A percentile compares a stretch with the other conserved stretches of the same genome.
Evolutionary conservation across 2,888 invertebrate species (phyloP).

Genomic region (Chrysomela aeneicollis): DNA sequence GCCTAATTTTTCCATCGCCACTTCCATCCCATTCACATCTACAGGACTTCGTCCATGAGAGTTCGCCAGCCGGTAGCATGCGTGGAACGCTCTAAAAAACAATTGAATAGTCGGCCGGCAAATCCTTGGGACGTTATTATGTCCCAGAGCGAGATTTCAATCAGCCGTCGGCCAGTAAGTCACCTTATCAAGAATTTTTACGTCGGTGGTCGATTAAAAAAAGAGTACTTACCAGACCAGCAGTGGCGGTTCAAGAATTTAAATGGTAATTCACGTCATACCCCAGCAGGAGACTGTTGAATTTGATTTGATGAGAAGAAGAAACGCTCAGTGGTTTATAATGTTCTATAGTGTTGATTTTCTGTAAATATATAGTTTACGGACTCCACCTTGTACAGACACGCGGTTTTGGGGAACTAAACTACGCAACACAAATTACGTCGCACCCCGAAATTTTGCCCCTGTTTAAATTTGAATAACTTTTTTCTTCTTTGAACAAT

Average conservation of each 20-base stretch:
- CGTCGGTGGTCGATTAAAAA: conserved; percentile 4
- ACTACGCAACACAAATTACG: too few species aligned
- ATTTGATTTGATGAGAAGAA: background rate
- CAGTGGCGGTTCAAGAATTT: background rate
- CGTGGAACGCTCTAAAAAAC: background rate
- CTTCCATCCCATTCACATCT: background rate
- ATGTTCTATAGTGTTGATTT: too few species aligned
- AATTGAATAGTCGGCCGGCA: background rate
- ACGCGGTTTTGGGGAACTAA: too few species aligned
- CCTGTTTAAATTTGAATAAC: too few species aligned
- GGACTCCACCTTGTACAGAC: too few species aligned
- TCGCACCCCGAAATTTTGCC: too few species aligned
- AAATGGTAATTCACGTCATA: background rate
- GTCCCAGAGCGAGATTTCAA: conserved; percentile 10
- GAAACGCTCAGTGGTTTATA: too few species aligned
- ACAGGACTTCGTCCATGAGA: background rate
- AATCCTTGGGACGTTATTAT: too few species aligned
- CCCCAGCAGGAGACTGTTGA: background rate
- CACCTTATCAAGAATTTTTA: conserved; percentile 14
- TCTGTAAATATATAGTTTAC: too few species aligned
- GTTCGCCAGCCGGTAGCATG: background rate
- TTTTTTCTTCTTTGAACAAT: too few species aligned
- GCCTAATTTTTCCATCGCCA: too few species aligned
- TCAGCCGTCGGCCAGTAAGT: conserved; percentile 13
- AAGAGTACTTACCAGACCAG: background rate